phyloP scores from a whole-genome alignment of 1,140 invertebrate genomes.

The Macrobrachium rosenbergii region DNA sequence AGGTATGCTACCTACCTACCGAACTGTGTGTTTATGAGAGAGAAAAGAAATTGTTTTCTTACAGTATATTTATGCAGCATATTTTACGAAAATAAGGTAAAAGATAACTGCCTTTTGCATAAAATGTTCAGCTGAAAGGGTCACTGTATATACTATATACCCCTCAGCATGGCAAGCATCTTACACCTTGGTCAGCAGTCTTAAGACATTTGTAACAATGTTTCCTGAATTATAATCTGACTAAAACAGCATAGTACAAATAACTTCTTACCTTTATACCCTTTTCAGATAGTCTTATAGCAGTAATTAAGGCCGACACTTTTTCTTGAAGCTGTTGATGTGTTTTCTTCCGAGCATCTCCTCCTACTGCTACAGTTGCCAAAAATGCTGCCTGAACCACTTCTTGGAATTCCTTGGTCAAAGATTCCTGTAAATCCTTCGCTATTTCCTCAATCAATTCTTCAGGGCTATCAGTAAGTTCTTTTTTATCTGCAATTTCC shows the following conservation, averaged over 20 bases:
- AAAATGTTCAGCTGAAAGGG: too few relatives aligned
- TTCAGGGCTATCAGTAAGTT: constrained; percentile 72
- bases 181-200: too few relatives aligned
- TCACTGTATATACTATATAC: too few relatives aligned
- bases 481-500: constrained; percentile 76
- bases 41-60: too few relatives aligned
- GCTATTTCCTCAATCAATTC: constrained; percentile 72
- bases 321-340: constrained; percentile 86
- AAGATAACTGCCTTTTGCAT: too few relatives aligned
- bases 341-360: constrained; percentile 76
- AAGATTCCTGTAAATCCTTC: constrained; percentile 67
- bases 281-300: constrained; percentile 88
- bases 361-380: constrained; percentile 77
- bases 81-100: too few relatives aligned
- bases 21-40: too few relatives aligned
- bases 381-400: constrained; percentile 79
- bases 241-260: constrained; percentile 53
- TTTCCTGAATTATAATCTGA: too few relatives aligned
- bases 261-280: constrained; percentile 78
- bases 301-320: constrained; percentile 80
- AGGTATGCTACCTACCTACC: too few relatives aligned
- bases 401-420: constrained; percentile 71
- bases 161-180: too few relatives aligned
- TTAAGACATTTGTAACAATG: too few relatives aligned
- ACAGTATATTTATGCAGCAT: too few relatives aligned